A percentile compares a stretch with the other conserved stretches of the same genome.
These are phyloP conservation scores for Oreochromis spilurus DNA, from an alignment of 2,113 vertebrate species.

Conservation along the genomic window DNA sequence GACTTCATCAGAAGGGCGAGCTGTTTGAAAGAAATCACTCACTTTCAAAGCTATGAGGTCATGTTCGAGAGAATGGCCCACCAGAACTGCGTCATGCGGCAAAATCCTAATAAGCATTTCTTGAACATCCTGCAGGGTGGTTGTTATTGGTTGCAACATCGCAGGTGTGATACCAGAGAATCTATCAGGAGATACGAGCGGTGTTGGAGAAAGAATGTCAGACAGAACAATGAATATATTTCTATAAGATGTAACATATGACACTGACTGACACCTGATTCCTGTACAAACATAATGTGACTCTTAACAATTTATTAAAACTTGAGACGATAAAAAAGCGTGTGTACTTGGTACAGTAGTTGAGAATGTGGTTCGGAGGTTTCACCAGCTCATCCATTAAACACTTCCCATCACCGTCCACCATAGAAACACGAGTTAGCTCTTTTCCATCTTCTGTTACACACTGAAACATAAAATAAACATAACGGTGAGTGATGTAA, in stretches of 20 bases:
- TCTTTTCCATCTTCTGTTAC: slow-evolving; percentile 77
- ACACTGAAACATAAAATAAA: slow-evolving; percentile 71
- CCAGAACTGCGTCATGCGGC: slow-evolving; percentile 82
- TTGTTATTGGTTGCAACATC: slow-evolving; percentile 78
- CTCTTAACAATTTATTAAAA: background rate
- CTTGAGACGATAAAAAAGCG: background rate
- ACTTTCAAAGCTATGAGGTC: slow-evolving; percentile 84
- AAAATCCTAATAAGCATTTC: slow-evolving; percentile 72
- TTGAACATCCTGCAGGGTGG: slow-evolving; percentile 80
- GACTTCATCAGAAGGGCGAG: background rate
- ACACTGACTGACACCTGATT: background rate
- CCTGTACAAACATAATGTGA: background rate
- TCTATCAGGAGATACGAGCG: slow-evolving; percentile 52
- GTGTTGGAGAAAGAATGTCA: background rate
- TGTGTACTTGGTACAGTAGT: slow-evolving; percentile 83
- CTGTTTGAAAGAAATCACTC: slow-evolving; percentile 26
- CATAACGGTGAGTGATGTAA: background rate
- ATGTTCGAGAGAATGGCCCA: slow-evolving; percentile 83
- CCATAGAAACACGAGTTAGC: slow-evolving; percentile 80
- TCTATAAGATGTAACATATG: background rate
- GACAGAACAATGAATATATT: background rate
- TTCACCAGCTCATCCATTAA: slow-evolving; percentile 84
- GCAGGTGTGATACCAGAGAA: slow-evolving; percentile 84
- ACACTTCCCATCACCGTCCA: slow-evolving; percentile 77
- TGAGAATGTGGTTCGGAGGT: slow-evolving; percentile 72